phyloP scores from a whole-genome alignment of 1,140 invertebrate species.

The Chironomus striatipennis region DNA sequence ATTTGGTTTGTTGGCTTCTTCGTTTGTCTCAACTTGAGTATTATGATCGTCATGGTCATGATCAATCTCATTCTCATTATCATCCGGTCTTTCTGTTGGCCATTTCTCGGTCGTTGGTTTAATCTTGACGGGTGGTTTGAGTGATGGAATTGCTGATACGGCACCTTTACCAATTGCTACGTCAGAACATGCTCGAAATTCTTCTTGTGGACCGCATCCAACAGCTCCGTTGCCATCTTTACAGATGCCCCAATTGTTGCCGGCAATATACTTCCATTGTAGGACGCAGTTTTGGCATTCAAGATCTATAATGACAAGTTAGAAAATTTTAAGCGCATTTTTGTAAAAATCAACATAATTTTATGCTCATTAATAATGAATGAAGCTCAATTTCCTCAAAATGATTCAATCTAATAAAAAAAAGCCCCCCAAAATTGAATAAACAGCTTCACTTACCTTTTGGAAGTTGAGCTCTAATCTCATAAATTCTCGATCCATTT shows the following conservation, averaged over 20 bases:
- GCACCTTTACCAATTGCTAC: constrained; percentile 54
- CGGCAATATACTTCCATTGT: constrained; percentile 74
- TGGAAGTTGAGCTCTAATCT: constrained; percentile 62
- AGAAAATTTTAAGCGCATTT: not conserved
- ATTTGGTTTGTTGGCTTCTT: constrained; percentile 28
- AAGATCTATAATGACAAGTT: constrained; percentile 34
- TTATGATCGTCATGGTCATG: constrained; percentile 19
- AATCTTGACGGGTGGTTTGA: constrained; percentile 27
- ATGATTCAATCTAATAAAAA: too few species aligned
- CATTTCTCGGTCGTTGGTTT: constrained; percentile 31
- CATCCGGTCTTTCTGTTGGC: constrained; percentile 25
- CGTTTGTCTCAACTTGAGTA: not conserved
- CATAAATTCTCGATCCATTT: constrained; percentile 67
- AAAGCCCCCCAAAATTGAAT: too few species aligned
- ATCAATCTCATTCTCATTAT: constrained; percentile 3
- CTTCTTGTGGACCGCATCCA: constrained; percentile 78
- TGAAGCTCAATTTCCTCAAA: too few species aligned
- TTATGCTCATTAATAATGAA: not conserved
- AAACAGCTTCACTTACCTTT: constrained; percentile 35
- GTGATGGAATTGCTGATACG: constrained; percentile 31
- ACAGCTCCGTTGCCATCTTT: constrained; percentile 60
- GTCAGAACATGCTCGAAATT: constrained; percentile 79
- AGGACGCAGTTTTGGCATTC: constrained; percentile 69
- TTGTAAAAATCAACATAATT: not conserved
- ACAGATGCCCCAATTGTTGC: constrained; percentile 71